Percentiles rank a stretch among this genome's conserved stretches.
These are phyloP conservation scores for Phenacoccus solenopsis DNA, from an alignment of 1,140 invertebrate species.

Conservation along the genomic window DNA sequence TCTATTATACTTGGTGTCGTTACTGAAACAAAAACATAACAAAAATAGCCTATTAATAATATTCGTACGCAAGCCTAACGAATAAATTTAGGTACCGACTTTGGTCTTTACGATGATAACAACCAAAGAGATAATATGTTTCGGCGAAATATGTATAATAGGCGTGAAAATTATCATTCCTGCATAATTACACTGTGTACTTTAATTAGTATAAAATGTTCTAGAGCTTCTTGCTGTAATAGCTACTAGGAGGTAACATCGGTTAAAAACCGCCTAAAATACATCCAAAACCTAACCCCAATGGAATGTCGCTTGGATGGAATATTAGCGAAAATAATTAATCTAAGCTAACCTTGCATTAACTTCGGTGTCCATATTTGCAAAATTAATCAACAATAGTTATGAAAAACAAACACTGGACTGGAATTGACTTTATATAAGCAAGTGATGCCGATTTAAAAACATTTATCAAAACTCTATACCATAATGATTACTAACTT, in stretches of 20 bases:
- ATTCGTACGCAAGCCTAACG: background rate
- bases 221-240: too few species aligned
- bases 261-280: too few species aligned
- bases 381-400: background rate
- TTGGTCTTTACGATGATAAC: too few species aligned
- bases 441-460: background rate
- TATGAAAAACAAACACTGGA: background rate
- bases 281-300: too few species aligned
- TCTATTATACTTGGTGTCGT: background rate
- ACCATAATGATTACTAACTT: background rate
- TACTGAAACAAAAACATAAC: background rate
- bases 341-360: constrained; percentile 11
- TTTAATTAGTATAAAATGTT: too few species aligned
- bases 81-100: too few species aligned
- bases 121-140: too few species aligned
- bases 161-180: too few species aligned
- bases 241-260: too few species aligned
- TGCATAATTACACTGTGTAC: too few species aligned
- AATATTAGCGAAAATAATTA: background rate
- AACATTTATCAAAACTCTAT: background rate
- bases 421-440: background rate
- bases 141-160: too few species aligned
- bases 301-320: too few species aligned
- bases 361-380: constrained; percentile 10
- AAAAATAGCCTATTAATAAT: background rate